Conservation (phyloP, 2,113 vertebrate genomes). For the Melanotaenia duboulayi region DNA sequence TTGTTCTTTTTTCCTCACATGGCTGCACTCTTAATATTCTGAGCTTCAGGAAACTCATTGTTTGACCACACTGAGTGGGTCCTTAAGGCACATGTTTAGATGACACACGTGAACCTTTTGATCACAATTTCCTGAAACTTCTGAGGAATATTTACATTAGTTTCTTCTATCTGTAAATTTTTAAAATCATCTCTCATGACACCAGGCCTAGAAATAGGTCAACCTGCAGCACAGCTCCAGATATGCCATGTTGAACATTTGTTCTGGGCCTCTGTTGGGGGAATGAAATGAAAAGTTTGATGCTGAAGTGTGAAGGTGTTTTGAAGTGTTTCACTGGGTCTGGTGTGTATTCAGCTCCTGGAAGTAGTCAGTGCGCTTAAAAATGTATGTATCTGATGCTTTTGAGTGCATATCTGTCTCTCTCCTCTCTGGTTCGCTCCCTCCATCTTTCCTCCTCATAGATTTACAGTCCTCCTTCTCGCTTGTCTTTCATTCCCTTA, state of each 20-base stretch:
- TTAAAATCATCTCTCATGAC: neutral
- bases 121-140: neutral
- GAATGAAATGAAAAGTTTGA: constrained; percentile 41
- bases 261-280: constrained; percentile 27
- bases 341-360: constrained; percentile 25
- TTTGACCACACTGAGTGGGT: neutral
- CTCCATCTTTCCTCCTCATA: constrained; percentile 1
- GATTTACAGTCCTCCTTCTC: constrained; percentile 17
- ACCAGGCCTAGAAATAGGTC: constrained; percentile 28
- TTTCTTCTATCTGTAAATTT: neutral
- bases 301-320: constrained; percentile 46
- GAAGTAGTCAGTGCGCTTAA: constrained; percentile 57
- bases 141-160: neutral
- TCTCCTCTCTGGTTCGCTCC: constrained; percentile 9
- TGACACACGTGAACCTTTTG: neutral
- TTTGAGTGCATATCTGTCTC: constrained; percentile 29
- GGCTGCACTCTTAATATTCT: too few relatives aligned
- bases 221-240: constrained; percentile 17
- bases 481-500: constrained; percentile 13
- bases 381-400: constrained; percentile 61
- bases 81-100: neutral
- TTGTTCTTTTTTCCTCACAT: neutral
- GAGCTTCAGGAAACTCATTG: neutral
- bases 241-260: constrained; percentile 30
- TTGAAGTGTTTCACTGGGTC: constrained; percentile 48